Conservation (phyloP, 2,113 vertebrate species). For the Peromyscus californicus region DNA sequence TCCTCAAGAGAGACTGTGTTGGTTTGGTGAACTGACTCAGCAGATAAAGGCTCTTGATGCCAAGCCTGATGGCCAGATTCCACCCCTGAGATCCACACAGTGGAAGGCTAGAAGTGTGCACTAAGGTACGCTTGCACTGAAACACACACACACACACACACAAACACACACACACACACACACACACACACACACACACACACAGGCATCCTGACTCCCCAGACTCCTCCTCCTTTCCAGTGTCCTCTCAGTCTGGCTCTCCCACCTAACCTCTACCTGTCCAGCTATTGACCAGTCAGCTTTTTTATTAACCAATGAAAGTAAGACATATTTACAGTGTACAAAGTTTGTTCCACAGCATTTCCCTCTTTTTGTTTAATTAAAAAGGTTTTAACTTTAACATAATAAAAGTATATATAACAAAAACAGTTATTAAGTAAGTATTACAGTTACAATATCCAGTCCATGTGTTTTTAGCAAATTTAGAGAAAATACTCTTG, state of each 20-base stretch:
- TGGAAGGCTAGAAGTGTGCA: background rate
- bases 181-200: too few relatives aligned
- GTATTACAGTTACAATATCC: background rate
- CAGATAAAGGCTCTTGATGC: too few relatives aligned
- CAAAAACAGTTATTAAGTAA: background rate
- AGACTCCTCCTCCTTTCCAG: background rate
- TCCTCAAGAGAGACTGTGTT: too few relatives aligned
- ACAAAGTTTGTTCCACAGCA: background rate
- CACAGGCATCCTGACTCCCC: too few relatives aligned
- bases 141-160: too few relatives aligned
- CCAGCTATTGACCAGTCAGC: background rate
- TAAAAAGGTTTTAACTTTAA: background rate
- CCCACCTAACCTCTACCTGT: background rate
- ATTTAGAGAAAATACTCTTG: background rate
- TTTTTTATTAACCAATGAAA: background rate
- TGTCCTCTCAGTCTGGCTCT: background rate
- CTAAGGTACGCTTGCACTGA: background rate
- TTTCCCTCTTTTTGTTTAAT: background rate
- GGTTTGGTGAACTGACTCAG: too few relatives aligned
- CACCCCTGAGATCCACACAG: too few relatives aligned
- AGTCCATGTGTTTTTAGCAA: background rate
- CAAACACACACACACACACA: too few relatives aligned
- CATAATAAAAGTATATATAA: background rate
- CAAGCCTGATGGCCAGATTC: too few relatives aligned
- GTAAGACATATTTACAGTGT: background rate